Evolutionary conservation across 2,113 vertebrate species (phyloP), one percentile per base, ranked within the genome.

Genomic region (Mormoops blainvillei): DNA sequence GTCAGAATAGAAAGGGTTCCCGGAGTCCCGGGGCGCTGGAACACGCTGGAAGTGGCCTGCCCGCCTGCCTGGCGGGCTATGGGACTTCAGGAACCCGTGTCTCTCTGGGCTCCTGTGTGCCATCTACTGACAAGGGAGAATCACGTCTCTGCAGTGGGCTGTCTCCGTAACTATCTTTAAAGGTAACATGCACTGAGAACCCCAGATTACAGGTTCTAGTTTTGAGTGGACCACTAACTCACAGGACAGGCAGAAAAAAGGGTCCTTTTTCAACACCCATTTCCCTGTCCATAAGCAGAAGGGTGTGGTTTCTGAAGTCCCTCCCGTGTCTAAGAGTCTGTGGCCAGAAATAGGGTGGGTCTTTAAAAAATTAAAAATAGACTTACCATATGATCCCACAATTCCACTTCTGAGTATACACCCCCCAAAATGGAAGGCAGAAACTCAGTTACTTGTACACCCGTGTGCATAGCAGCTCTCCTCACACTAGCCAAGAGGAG

Each of bases 341-440:
- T 5, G 33, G 20, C 45, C 58, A 67, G 65, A 93, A 91, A 85
- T 28, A 31, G 4, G 16, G 31, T 0, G 1, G 20, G 22, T 63
- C 56, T 61, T 95, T 56, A 45, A 56, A 81, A 80, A 80, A 31
- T 36, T 14, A 87, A 76, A 52, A 74, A 74, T 19, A 76, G 56
- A 87, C 56, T 92, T 91, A 13, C 26, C 52, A 4, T 76, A 11
- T 19, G 50, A 56, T 28, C n/a, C 26, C n/a, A n/a, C 20, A 22
- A 58, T 86, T 70, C 86, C 43, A 45, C 18, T 83, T 71, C 74
- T 77, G 50, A 89, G 50, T 26, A 41, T 11, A 13, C 2, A 28
- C 18, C 31, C 0, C 6, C 50, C 45, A 83, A 22, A 80, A 41
- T 11, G 41, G 36, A 36, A 83, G 16, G 50, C 43, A 48, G 28